Conservation (phyloP, 2,797 vertebrate genomes). For the Parauchenoglanis punctatus region DNA sequence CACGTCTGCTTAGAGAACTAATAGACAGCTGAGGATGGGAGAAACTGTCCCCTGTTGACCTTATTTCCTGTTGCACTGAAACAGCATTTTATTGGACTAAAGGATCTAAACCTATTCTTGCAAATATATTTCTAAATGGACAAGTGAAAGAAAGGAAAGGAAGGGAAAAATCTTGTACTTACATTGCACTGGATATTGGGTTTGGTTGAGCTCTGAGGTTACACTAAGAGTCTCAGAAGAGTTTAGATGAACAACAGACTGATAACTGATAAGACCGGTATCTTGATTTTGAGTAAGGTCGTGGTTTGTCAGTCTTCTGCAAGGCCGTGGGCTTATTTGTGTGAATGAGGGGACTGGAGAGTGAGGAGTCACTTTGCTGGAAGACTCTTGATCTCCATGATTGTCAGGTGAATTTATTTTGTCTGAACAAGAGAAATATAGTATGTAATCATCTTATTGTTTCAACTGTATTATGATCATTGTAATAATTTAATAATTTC, state of each 20-base stretch:
- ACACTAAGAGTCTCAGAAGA: background rate
- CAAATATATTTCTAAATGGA: background rate
- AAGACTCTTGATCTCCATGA: conserved; percentile 4
- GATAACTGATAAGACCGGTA: background rate
- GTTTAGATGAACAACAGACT: background rate
- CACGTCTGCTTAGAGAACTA: conserved; percentile 30
- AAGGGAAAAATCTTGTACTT: background rate
- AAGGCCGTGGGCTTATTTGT: conserved; percentile 25
- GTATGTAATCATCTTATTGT: background rate
- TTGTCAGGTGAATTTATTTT: background rate
- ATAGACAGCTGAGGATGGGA: conserved; percentile 20
- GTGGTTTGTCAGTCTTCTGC: conserved; percentile 6
- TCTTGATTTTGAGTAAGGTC: background rate
- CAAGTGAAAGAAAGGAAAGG: background rate
- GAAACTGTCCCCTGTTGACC: background rate
- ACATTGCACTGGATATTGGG: background rate
- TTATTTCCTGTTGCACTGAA: conserved; percentile 27
- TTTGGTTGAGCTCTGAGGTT: conserved; percentile 5
- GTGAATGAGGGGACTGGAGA: conserved; percentile 25
- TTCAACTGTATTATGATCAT: background rate
- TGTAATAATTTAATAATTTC: background rate
- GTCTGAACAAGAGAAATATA: background rate
- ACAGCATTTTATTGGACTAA: background rate
- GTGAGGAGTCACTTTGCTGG: conserved; percentile 8
- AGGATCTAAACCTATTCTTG: background rate